These are phyloP conservation scores for Drosophila parthenogenetica DNA, from an alignment of 2,888 invertebrate genomes.

Conservation along the genomic window DNA sequence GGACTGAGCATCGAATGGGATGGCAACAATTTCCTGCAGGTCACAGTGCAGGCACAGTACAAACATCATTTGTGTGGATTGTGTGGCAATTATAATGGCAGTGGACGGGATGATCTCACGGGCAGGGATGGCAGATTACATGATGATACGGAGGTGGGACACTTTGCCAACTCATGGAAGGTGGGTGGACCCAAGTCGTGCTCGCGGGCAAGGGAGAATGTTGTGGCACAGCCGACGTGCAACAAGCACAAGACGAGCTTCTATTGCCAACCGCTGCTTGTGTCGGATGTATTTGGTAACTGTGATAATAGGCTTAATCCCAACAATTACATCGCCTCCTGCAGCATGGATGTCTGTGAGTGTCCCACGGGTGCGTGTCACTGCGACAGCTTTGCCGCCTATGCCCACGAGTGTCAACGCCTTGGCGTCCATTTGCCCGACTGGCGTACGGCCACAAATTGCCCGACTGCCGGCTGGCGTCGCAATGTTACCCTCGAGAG, in stretches of 20 bases:
- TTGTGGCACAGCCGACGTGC: slow-evolving; percentile 85
- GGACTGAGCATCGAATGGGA: slow-evolving; percentile 96
- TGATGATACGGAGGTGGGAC: slow-evolving; percentile 87
- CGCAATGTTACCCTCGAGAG: slow-evolving; percentile 70
- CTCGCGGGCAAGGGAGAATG: slow-evolving; percentile 86
- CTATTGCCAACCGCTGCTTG: slow-evolving; percentile 86
- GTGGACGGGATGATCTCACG: slow-evolving; percentile 93
- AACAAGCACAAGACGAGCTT: slow-evolving; percentile 86
- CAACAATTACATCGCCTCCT: slow-evolving; percentile 93
- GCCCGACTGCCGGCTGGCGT: slow-evolving; percentile 85
- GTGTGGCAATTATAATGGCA: slow-evolving; percentile 97
- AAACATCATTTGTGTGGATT: slow-evolving; percentile 94
- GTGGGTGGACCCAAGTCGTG: slow-evolving; percentile 93
- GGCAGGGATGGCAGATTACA: slow-evolving; percentile 89
- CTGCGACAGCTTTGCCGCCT: slow-evolving; percentile 95
- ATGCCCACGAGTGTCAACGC: slow-evolving; percentile 93
- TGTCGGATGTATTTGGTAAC: slow-evolving; percentile 88
- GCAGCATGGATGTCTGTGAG: slow-evolving; percentile 94
- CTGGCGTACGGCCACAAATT: slow-evolving; percentile 90
- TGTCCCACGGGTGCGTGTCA: slow-evolving; percentile 92
- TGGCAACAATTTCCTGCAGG: slow-evolving; percentile 96
- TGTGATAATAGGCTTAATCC: slow-evolving; percentile 93
- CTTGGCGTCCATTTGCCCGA: slow-evolving; percentile 89
- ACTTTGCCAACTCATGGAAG: slow-evolving; percentile 96
- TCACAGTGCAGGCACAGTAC: slow-evolving; percentile 90